Percentiles rank a stretch among this genome's conserved stretches.
Evolutionary conservation across 2,888 invertebrate genomes (phyloP).

Genomic region (Diaperis boleti): DNA sequence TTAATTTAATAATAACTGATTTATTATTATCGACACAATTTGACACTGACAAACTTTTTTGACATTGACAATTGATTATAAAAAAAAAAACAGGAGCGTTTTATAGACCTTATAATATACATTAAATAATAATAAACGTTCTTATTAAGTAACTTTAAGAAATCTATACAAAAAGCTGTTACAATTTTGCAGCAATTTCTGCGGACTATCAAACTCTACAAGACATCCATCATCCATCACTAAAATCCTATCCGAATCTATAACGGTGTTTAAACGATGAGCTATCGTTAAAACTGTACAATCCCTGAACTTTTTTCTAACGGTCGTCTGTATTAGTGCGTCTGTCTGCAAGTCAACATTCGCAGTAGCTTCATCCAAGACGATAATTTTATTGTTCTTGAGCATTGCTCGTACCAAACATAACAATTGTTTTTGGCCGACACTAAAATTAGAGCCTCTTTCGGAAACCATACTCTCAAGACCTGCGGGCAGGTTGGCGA

Average conservation of each 20-base stretch:
- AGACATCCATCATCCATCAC: conserved; percentile 83
- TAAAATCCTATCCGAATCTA: conserved; percentile 86
- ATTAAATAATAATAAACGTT: too few relatives aligned
- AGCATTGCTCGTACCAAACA: conserved; percentile 76
- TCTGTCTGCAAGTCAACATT: conserved; percentile 86
- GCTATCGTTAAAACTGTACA: conserved; percentile 89
- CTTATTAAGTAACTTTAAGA: too few relatives aligned
- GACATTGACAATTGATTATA: too few relatives aligned
- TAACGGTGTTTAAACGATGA: conserved; percentile 85
- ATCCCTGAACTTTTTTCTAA: conserved; percentile 78
- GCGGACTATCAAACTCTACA: conserved; percentile 83
- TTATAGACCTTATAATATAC: too few relatives aligned
- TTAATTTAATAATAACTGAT: too few relatives aligned
- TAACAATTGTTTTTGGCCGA: conserved; percentile 74
- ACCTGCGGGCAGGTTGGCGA: conserved; percentile 72
- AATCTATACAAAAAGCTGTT: conserved; percentile 63
- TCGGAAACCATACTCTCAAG: conserved; percentile 81
- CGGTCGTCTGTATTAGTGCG: conserved; percentile 80
- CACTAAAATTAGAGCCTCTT: conserved; percentile 69
- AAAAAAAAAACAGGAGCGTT: too few relatives aligned
- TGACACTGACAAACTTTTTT: too few relatives aligned
- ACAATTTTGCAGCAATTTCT: conserved; percentile 69
- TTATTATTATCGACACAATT: too few relatives aligned
- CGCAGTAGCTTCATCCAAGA: conserved; percentile 81
- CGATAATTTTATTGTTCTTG: conserved; percentile 64